These are phyloP conservation scores for Parambassis ranga DNA, from an alignment of 2,797 vertebrate genomes.

Conservation along the genomic window DNA sequence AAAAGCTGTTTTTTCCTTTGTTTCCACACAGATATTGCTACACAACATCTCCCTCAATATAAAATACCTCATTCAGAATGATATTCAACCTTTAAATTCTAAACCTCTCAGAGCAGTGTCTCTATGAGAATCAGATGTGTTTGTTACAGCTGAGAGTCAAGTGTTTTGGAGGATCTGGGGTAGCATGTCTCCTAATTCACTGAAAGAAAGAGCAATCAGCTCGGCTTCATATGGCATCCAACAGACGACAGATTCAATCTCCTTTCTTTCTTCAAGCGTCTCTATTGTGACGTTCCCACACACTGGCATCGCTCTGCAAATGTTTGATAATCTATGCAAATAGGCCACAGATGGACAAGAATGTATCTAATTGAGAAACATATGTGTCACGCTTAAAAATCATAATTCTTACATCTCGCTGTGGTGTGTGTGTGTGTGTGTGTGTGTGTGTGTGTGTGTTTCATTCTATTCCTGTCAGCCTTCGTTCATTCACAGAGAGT, in stretches of 20 bases:
- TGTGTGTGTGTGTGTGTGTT: not conserved
- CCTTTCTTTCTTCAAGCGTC: conserved; percentile 35
- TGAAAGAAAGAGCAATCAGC: conserved; percentile 73
- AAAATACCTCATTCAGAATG: conserved; percentile 36
- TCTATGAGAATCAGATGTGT: conserved; percentile 64
- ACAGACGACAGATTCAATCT: conserved; percentile 52
- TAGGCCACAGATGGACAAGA: conserved; percentile 67
- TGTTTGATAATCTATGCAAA: conserved; percentile 64
- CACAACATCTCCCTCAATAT: not conserved
- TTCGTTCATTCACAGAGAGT: conserved; percentile 44
- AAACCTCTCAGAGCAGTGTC: conserved; percentile 31
- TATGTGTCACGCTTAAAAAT: conserved; percentile 56
- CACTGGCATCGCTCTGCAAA: conserved; percentile 29
- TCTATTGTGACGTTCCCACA: conserved; percentile 53
- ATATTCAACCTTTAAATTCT: conserved; percentile 28
- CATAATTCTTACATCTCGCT: conserved; percentile 47
- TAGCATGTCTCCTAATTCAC: conserved; percentile 52
- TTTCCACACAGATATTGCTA: conserved; percentile 21
- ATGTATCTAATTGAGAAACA: conserved; percentile 57
- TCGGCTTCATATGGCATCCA: conserved; percentile 63
- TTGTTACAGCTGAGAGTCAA: conserved; percentile 65
- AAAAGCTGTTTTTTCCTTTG: conserved; percentile 30
- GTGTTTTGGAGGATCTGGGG: conserved; percentile 57
- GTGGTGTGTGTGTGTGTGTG: not conserved
- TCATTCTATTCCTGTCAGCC: conserved; percentile 38